Percentiles rank a stretch among this genome's conserved stretches.
Evolutionary conservation across 2,888 invertebrate species (phyloP).

Genomic region (Drosophila diplacantha): DNA sequence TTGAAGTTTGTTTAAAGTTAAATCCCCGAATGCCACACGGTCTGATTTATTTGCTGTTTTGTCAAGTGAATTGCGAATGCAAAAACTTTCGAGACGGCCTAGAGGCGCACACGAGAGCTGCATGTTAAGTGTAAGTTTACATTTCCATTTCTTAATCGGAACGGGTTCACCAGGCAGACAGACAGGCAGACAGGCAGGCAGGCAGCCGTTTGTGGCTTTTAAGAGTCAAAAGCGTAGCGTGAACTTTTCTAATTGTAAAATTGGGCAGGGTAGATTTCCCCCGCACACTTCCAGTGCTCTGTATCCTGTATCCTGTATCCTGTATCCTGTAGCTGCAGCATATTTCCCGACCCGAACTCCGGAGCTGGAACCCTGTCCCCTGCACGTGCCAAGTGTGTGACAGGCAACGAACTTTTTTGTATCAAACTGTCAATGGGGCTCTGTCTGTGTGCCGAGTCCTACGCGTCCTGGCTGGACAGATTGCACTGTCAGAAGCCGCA

Average conservation of each 20-base stretch:
- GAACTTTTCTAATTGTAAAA: constrained; percentile 50
- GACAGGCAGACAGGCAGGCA: neutral
- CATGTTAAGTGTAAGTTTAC: constrained; percentile 38
- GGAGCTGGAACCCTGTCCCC: neutral
- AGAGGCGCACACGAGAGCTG: constrained; percentile 33
- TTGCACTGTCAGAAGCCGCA: constrained; percentile 1
- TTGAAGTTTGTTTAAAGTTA: constrained; percentile 3
- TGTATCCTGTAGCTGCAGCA: constrained; percentile 13
- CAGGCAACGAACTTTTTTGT: constrained; percentile 45
- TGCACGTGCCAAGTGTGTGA: constrained; percentile 43
- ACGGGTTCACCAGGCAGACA: constrained; percentile 9
- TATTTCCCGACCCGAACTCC: too few species aligned
- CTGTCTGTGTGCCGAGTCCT: constrained; percentile 9
- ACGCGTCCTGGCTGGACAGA: constrained; percentile 7
- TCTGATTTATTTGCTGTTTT: constrained; percentile 40
- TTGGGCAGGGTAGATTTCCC: constrained; percentile 19
- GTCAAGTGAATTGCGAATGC: constrained; percentile 43
- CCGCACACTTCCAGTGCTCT: neutral
- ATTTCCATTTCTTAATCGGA: neutral
- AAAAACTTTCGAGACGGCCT: constrained; percentile 47
- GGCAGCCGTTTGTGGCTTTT: constrained; percentile 32
- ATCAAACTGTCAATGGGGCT: constrained; percentile 48
- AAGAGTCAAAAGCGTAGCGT: constrained; percentile 34
- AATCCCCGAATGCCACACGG: constrained; percentile 8
- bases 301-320: constrained; percentile 17